Conservation (phyloP, 2,888 invertebrate species). For the Geophilus truncorum region DNA sequence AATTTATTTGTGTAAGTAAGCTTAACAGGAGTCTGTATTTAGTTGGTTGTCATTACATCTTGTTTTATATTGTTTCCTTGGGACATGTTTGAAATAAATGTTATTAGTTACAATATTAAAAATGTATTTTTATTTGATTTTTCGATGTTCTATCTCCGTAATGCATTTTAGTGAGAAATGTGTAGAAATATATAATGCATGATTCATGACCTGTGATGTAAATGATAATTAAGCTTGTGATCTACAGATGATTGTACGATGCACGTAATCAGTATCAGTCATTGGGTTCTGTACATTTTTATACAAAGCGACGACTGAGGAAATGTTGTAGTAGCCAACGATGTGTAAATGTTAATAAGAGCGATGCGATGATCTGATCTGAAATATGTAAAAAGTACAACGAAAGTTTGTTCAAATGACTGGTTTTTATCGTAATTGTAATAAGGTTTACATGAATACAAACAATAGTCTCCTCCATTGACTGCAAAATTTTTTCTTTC, state of each 20-base stretch:
- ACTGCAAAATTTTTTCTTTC: neutral
- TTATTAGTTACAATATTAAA: neutral
- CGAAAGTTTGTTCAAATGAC: neutral
- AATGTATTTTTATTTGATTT: neutral
- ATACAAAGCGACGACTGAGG: neutral
- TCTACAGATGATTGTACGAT: neutral
- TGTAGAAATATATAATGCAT: neutral
- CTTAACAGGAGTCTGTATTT: no score
- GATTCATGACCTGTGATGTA: neutral
- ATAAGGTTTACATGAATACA: slow-evolving; percentile 21
- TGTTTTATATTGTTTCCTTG: no score
- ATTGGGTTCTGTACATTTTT: neutral
- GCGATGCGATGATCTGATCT: neutral
- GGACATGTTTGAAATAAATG: no score
- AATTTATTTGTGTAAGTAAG: no score
- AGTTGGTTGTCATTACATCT: no score
- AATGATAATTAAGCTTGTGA: neutral
- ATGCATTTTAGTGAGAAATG: neutral
- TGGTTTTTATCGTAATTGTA: slow-evolving; percentile 20
- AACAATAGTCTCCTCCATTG: neutral
- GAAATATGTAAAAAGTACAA: neutral
- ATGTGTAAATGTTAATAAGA: neutral
- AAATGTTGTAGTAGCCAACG: no score
- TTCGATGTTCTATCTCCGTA: neutral
- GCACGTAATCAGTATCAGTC: neutral